Base-by-base conservation (phyloP, 2,113 vertebrate genomes). In the Atractosteus spatula region DNA sequence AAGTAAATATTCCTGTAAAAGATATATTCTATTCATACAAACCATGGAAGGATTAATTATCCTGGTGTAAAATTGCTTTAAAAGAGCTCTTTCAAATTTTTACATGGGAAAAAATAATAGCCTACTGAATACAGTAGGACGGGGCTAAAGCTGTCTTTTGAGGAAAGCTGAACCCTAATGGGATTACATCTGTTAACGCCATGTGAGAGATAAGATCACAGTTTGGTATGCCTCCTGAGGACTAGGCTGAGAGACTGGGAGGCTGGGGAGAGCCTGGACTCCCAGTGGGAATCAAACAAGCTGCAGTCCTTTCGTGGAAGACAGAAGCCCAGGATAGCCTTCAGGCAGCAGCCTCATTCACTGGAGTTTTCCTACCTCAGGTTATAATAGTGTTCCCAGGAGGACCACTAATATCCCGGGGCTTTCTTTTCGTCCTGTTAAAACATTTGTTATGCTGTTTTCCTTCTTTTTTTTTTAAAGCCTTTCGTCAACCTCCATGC, bases 101-200 rank as follows among this genome's bases (percentile, higher is more conserved):
- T 51, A 51, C 47, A 10, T 5, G 47, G 47, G 47, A 5, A 51
- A 10, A 5, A 51, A 51, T 7, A 10, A 51, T 51, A 51, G 47
- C 5, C 5, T 51, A 2, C 10, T 51, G 5, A 51, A 51, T 51
- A 51, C 5, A 51, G 5, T 51, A 51, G 10, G 47, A 51, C 5
- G 47, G 3, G 47, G 47, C 47, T 29, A 29, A 29, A 29, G 29
- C 29, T 51, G 5, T 10, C 47, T 51, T 51, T 10, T 51, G 47
- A 67, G 10, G 11, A 57, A 44, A 66, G 51, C 17, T 41, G 57
- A 70, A 62, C 69, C 76, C 82, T 86, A 86, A 89, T 80, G 84
- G 86, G 85, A 88, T 88, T 88, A 88, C 77, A 86, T 84, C 76
- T 72, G 70, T 85, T 77, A 86, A 79, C 81, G 78, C 80, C 79